Base-by-base conservation (phyloP, 1,140 invertebrate genomes). In the Trachymyrmex septentrionalis region DNA sequence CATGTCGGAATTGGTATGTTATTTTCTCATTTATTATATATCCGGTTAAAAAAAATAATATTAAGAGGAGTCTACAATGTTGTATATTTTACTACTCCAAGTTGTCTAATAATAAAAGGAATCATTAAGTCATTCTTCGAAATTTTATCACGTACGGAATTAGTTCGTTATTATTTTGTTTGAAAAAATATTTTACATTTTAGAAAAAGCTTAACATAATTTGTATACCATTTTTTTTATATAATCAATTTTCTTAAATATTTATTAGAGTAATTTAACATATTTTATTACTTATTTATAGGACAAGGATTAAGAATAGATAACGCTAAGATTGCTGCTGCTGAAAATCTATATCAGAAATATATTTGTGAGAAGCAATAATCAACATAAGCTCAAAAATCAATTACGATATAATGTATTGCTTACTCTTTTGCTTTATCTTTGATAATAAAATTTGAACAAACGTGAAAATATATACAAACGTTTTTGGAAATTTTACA, bases 251-350 rank as follows among this genome's bases (percentile, higher is more conserved):
- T 24, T 50, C 48, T 50, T 3, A 64, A 80, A 34, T 67, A 55
- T 4, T 34, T 53, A 34, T 34, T 50, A 50, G 14, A 19, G 55
- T 71, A 59, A 21, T 59, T 55, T 16, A 3, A 44, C 5, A 80
- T 61, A n/a, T 86, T 59, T 0, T 34, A 73, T 78, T 67, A 63
- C 34, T 30, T 66, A 66, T 50, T 30, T 44, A 14, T 64, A 92
- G 92, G 92, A 30, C 66, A 76, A 21, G 85, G 88, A 0, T 9
- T 82, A 34, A 87, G 88, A 5, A 44, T 61, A 10, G 48, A 81
- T 14, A 50, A 16, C 3, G 92, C 92, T 3, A 92, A 91, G 53
- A 90, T 85, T 16, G 34, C 44, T 24, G 92, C 92, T 7, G 92
- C 92, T 24, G 88, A 92, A 16, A 71, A 75, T 7, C 21, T 92